phyloP scores from a whole-genome alignment of 2,113 vertebrate species.

The Bufo gargarizans region DNA sequence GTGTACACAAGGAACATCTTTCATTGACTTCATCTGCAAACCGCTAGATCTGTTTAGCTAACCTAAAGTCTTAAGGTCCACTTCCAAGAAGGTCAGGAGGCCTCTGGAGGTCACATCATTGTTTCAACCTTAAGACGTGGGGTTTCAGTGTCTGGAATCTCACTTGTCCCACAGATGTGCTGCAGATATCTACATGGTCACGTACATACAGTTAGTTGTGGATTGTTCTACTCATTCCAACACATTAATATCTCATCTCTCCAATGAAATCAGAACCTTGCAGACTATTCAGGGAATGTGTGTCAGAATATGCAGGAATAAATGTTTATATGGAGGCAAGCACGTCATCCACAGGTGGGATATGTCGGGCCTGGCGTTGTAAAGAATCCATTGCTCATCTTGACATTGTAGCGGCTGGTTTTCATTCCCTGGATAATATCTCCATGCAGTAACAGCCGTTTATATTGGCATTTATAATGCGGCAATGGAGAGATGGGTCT shows the following conservation, averaged over 20 bases:
- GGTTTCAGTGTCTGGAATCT: constrained; percentile 4
- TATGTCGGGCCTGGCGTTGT: neutral
- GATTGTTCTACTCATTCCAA: neutral
- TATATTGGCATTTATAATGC: neutral
- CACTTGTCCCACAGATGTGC: constrained; percentile 37
- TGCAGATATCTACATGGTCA: neutral
- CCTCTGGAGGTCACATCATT: neutral
- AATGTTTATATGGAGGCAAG: constrained; percentile 32
- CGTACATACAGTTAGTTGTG: neutral
- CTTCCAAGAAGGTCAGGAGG: neutral
- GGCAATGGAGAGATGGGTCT: neutral
- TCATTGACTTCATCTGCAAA: neutral
- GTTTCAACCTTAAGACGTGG: neutral
- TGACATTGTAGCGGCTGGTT: constrained; percentile 10
- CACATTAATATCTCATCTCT: neutral
- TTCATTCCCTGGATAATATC: neutral
- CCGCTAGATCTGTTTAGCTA: constrained; percentile 1
- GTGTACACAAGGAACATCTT: too few relatives aligned
- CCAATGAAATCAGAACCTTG: neutral
- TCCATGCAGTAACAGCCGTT: neutral
- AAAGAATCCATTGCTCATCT: constrained; percentile 35
- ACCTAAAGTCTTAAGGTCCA: neutral
- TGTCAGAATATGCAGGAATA: constrained; percentile 3
- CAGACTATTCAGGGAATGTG: neutral
- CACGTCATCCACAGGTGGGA: constrained; percentile 10